Evolutionary conservation across 1,140 invertebrate genomes (phyloP).

Genomic region (Leguminivora glycinivorella): DNA sequence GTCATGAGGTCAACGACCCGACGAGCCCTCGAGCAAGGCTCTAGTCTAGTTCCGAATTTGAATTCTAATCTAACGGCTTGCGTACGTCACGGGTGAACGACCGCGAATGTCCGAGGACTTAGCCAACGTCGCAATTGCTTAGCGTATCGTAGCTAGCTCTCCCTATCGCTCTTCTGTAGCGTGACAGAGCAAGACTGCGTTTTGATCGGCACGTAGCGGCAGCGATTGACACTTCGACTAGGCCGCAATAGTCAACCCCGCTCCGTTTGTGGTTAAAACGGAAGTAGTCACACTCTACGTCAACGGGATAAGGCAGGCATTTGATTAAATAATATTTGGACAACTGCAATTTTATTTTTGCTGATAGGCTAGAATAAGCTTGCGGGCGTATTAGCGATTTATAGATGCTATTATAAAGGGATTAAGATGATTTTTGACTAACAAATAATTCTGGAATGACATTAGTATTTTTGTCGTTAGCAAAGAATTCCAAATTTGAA

Average conservation of each 20-base stretch:
- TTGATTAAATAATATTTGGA: not conserved
- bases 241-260: constrained; percentile 52
- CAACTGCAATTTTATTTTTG: constrained; percentile 15
- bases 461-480: not conserved
- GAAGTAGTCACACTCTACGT: not conserved
- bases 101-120: constrained; percentile 64
- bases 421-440: constrained; percentile 47
- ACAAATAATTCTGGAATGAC: constrained; percentile 36
- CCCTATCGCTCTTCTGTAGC: too few species aligned
- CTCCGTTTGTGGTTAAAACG: not conserved
- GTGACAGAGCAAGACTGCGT: too few species aligned
- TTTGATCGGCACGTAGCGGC: too few species aligned
- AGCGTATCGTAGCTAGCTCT: too few species aligned
- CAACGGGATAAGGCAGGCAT: constrained; percentile 10
- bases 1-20: constrained; percentile 15
- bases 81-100: constrained; percentile 62
- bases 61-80: constrained; percentile 70
- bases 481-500: constrained; percentile 8
- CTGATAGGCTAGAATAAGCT: constrained; percentile 6
- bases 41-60: constrained; percentile 62
- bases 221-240: too few species aligned
- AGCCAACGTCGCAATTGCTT: too few species aligned
- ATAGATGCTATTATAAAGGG: constrained; percentile 38
- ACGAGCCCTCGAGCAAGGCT: constrained; percentile 35
- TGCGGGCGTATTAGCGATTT: not conserved